Evolutionary conservation across 2,888 invertebrate species (phyloP), one percentile per base, ranked within the genome.

Genomic region (Clanis bilineata): DNA sequence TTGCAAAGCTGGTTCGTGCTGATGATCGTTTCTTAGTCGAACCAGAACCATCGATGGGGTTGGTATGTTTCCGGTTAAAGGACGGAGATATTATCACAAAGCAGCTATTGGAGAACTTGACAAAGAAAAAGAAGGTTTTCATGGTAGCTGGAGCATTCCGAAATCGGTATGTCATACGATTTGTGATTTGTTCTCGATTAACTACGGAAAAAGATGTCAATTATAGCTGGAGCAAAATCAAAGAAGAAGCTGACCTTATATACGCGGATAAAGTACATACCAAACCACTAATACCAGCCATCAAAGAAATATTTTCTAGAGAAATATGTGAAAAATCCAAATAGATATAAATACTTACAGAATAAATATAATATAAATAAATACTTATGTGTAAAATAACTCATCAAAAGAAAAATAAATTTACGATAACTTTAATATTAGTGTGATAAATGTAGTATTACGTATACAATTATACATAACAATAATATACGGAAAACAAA

Each of bases 1-100:
- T 99, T 77, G 96, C 96, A 65, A 84, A 93, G 0, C 85, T 96
- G 25, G 95, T 98, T 0, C 81, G 85, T 58, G 82, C 88, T 0
- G 98, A 98, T 81, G 85, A 93, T 0, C 93, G 96, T 64, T 99
- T 98, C 80, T 95, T 98, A 78, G 86, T 98, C 5, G 93, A 95
- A 57, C 94, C 94, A 0, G 94, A 96, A 64, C 94, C 94, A 1
- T 92, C 93, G 0, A 93, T 98, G 93, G 97, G 97, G 0, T 90
- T 99, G 23, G 97, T 98, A 5, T 98, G 98, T 79, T 99, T 99
- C 83, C 93, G 97, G 73, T 85, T 98, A 32, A 96, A 95, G 89
- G 96, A 94, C 0, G 94, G 95, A 0, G 95, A 97, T 80, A 89
- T 86, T 41, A 74, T 94, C 6, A 97, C 96, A 0, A 95, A 95